Percentiles rank a stretch among this genome's conserved stretches.
Conservation (phyloP, 2,113 vertebrate genomes). For the Rhagologus leucostigma region DNA sequence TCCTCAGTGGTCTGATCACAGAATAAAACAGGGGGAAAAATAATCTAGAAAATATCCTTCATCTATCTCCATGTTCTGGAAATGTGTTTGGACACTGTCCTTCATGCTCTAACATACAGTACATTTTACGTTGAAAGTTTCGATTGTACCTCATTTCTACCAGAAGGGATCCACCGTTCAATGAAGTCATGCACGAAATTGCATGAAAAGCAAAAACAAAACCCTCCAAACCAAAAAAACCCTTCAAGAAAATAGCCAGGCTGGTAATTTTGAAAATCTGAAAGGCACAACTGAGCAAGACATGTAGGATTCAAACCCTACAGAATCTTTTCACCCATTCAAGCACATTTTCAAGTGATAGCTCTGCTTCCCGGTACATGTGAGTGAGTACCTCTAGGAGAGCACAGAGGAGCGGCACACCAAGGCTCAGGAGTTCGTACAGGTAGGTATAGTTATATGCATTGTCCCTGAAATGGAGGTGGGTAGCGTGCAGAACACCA, state of each 20-base stretch:
- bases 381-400: conserved; percentile 84
- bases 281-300: conserved; percentile 46
- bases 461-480: conserved; percentile 87
- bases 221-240: not conserved
- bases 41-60: conserved; percentile 69
- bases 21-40: not conserved
- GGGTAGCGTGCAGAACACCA: conserved; percentile 70
- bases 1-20: conserved; percentile 18
- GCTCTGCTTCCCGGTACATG: conserved; percentile 83
- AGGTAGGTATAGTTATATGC: conserved; percentile 84
- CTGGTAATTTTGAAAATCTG: conserved; percentile 44
- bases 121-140: not conserved
- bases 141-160: not conserved
- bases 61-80: conserved; percentile 17
- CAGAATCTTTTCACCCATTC: conserved; percentile 77
- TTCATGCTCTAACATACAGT: conserved; percentile 54
- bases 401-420: conserved; percentile 85
- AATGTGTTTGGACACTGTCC: conserved; percentile 46
- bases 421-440: conserved; percentile 91
- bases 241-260: not conserved
- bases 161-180: not conserved
- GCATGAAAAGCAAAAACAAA: not conserved
- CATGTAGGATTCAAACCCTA: conserved; percentile 64
- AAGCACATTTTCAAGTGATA: conserved; percentile 73
- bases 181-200: not conserved